Base-by-base conservation (phyloP, 2,888 invertebrate genomes). In the Gasteruption jaculator region DNA sequence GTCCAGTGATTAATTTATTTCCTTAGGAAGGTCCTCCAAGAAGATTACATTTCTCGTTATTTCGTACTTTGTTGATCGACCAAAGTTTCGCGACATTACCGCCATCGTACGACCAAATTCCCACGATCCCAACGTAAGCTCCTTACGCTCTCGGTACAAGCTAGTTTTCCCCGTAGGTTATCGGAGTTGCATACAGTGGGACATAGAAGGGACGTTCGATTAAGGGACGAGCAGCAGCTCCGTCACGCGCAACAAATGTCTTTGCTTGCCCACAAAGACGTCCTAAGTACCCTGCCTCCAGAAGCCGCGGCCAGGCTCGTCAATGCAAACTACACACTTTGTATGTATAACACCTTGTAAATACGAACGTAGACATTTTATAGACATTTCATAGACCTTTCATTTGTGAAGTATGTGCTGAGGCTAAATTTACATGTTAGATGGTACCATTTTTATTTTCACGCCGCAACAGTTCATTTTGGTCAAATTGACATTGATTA, bases 201-300 rank as follows among this genome's bases (percentile, higher is more conserved):
- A 49, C 86, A 90, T 68, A 79, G 80, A 54, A 82, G 82, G 58
- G 89, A 89, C 71, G 84, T 88, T 56, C 76, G 79, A 33, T 71
- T 89, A 51, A 78, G 83, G 33, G 83, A 86, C 46, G 88, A 90
- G 54, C 83, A 86, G 60, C 85, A 88, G 53, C 75, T 81, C 56
- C 76, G 88, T 18, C 81, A 86, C 50, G 67, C 72, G 46, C 78
- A 86, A 44, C 86, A 87, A 71, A 78, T 87, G 78, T 79, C 85
- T 21, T 75, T 87, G 48, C 71, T 88, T 64, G 82, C 85, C 20
- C 77, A 76, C 58, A 79, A 82, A 42, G 86, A 86, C 63, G 82
- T 84, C 47, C 81, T 85, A 40, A 69, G 73, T 32, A 80, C 81
- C 56, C 72, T 86, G 54, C 83, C 86, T 26, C 76, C 82, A 3